These are phyloP conservation scores for Nomada hirtipes DNA, from an alignment of 2,888 invertebrate genomes.

Conservation along the genomic window DNA sequence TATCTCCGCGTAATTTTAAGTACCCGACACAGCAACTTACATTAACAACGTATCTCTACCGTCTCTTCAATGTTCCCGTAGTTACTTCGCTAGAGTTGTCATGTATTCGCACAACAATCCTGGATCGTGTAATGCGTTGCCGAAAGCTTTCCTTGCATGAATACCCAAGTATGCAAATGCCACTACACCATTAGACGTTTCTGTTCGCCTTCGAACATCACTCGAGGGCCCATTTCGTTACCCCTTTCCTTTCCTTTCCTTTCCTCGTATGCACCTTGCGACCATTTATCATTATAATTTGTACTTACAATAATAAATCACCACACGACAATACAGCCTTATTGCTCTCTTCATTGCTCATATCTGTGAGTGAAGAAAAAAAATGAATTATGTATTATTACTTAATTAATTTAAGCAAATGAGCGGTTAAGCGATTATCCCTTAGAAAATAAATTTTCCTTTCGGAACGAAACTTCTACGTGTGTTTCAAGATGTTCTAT, in stretches of 20 bases:
- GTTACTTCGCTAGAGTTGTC: constrained; percentile 60
- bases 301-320: not conserved
- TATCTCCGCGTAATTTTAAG: not conserved
- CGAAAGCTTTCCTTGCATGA: constrained; percentile 77
- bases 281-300: constrained; percentile 6
- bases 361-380: too few relatives aligned
- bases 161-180: constrained; percentile 81
- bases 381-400: too few relatives aligned
- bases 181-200: constrained; percentile 73
- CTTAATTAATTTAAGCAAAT: too few relatives aligned
- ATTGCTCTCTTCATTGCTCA: too few relatives aligned
- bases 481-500: too few relatives aligned
- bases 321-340: not conserved
- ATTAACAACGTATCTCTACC: constrained; percentile 53
- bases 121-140: constrained; percentile 75
- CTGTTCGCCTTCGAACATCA: constrained; percentile 69
- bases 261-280: not conserved
- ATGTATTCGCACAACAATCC: constrained; percentile 74
- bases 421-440: too few relatives aligned
- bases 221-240: constrained; percentile 56
- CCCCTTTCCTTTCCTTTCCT: not conserved
- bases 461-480: too few relatives aligned
- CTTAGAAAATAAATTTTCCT: too few relatives aligned
- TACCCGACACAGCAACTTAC: constrained; percentile 26
- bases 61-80: constrained; percentile 58